Evolutionary conservation across 2,797 vertebrate species (phyloP).

Genomic region (Rousettus madagascariensis): DNA sequence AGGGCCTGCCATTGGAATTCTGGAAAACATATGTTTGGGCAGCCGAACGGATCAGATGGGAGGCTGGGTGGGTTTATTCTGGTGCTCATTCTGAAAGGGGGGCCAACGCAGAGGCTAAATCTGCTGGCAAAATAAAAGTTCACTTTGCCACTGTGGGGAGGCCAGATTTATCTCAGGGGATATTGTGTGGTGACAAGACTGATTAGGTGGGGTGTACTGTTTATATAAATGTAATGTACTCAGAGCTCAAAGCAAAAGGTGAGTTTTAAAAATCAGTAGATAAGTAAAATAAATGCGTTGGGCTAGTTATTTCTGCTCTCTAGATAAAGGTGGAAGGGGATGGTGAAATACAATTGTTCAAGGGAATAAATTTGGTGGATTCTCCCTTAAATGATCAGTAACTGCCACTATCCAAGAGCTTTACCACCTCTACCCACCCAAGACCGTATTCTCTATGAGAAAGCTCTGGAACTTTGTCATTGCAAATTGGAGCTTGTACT

Average conservation of each 20-base stretch:
- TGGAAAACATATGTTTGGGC: not conserved
- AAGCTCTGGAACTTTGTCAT: not conserved
- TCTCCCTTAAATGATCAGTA: not conserved
- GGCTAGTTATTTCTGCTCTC: not conserved
- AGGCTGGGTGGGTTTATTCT: not conserved
- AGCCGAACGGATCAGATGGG: not conserved
- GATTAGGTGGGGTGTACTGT: conserved; percentile 6
- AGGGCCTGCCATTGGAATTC: not conserved
- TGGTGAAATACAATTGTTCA: not conserved
- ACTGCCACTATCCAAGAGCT: not conserved
- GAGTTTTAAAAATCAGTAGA: conserved; percentile 59
- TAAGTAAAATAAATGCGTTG: conserved; percentile 58
- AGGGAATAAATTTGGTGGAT: not conserved
- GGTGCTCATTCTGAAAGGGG: not conserved
- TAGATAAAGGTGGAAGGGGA: conserved; percentile 20
- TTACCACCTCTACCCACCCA: not conserved
- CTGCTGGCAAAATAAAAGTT: not conserved
- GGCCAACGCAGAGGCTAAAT: not conserved
- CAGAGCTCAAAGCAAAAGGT: conserved; percentile 23
- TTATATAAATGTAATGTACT: conserved; percentile 17
- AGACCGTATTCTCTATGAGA: not conserved
- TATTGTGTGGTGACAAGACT: conserved; percentile 29
- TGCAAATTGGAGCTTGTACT: not conserved
- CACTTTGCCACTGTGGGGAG: not conserved
- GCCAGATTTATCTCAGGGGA: conserved; percentile 27